Conservation (phyloP, 2,888 invertebrate genomes). For the Mamestra brassicae region DNA sequence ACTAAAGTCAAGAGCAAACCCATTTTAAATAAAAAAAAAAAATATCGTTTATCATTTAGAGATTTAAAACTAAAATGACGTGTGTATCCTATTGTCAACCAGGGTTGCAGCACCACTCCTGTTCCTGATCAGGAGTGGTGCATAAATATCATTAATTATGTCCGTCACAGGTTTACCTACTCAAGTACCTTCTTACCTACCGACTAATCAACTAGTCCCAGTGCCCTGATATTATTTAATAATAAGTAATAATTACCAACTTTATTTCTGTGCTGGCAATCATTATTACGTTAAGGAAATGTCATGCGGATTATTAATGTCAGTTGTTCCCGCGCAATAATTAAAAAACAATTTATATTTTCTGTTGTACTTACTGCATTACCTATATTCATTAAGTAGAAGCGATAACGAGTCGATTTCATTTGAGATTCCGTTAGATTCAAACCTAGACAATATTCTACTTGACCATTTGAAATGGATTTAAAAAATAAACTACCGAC, state of each 20-base stretch:
- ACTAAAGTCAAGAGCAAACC: no score
- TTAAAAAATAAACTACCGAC: no score
- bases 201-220: constrained; percentile 1
- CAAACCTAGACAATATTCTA: background rate
- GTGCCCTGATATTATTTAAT: background rate
- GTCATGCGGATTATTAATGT: constrained; percentile 28
- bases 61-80: background rate
- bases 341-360: constrained; percentile 27
- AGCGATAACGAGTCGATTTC: background rate
- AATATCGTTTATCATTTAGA: no score
- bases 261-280: constrained; percentile 31
- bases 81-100: background rate
- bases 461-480: no score
- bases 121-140: background rate
- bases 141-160: constrained; percentile 2
- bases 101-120: background rate
- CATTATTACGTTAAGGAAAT: constrained; percentile 10
- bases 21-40: no score
- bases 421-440: background rate
- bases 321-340: constrained; percentile 14
- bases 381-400: background rate
- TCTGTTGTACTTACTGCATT: background rate
- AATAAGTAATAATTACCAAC: constrained; percentile 20
- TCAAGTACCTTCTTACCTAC: no score
- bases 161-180: background rate